Evolutionary conservation across 2,113 vertebrate species (phyloP), one percentile per base, ranked within the genome.

Genomic region (Anthoscopus minutus): DNA sequence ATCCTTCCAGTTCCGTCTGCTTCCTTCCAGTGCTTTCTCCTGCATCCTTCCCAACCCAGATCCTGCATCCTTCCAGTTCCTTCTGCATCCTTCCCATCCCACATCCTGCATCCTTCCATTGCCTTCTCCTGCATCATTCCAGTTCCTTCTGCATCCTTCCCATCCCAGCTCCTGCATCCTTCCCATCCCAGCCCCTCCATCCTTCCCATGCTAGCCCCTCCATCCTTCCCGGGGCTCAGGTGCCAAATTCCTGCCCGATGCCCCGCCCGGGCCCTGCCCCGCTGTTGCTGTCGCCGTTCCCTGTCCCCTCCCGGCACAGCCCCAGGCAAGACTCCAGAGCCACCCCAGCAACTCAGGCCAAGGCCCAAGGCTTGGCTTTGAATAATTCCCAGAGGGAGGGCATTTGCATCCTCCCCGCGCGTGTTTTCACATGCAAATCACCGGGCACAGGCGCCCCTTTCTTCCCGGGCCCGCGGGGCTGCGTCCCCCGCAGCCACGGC

Each of bases 371-470:
- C 72, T 37, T 1, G 56, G 79, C 86, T 72, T 33, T 6, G 6
- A 28, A 42, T 28, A 21, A 28, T n/a, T 25, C 33, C 77, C 70
- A 9, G 14, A 67, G 84, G 76, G n/a, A n/a, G n/a, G n/a, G n/a
- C n/a, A n/a, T n/a, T n/a, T n/a, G n/a, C n/a, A n/a, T n/a, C n/a
- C 42, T 42, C 42, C 16, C 42, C 42, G 3, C 42, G 14, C 42
- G 42, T 48, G 56, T 81, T 96, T 94, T 70, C 84, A 78, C 71
- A 70, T 82, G 88, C 87, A 95, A 89, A 96, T 72, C 71, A 24
- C 35, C 78, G 11, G 3, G 2, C 50, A 83, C 84, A 72, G 84
- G 15, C 74, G 57, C 50, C 65, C 60, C 82, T 88, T 82, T 78
- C 93, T 93, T 58, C 73, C 42, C 21, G 3, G 54, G 53, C 53